Base-by-base conservation (phyloP, 1,140 invertebrate species). In the Maconellicoccus hirsutus region DNA sequence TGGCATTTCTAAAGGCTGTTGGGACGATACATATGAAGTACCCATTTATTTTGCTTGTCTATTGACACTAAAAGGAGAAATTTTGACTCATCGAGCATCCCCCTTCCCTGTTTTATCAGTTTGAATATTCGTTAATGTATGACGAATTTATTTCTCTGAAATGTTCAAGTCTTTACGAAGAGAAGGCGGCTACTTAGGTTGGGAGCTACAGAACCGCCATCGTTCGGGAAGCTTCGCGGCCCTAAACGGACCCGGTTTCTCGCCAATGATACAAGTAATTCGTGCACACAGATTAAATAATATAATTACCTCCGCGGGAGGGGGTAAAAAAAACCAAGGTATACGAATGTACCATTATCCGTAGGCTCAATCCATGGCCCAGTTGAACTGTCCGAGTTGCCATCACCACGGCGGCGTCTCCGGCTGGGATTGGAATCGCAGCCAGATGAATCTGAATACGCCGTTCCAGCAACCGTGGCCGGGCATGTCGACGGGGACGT, bases 331-430 rank as follows among this genome's bases (percentile, higher is more conserved):
- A 38, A 38, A 38, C 14, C 6, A 6, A 38, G 33, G 33, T 38
- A 38, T n/a, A n/a, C n/a, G n/a, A n/a, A n/a, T n/a, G n/a, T n/a
- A n/a, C n/a, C 19, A 61, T 52, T 23, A 70, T 26, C 61, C 77
- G 8, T 75, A 89, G 87, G 85, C 87, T 0, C 87, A 89, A 75
- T 89, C 87, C 0, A 84, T 89, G 82, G 86, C 86, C 0, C 86
- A 87, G 23, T 76, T 88, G 1, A 84, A 84, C 74, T 86, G 82
- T 77, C 81, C 80, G 73, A 82, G 78, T 77, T 84, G 84, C 39
- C 81, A 81, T 27, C 81, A 81, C 69, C 83, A 83, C 73, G 77
- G 77, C 12, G 16, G 52, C n/a, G 29, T 52, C 6, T 75, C 77
- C 71, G 79, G 78, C 78, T 42, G 78, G 80, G 79, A 76, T 77